Base-by-base conservation (phyloP, 2,797 vertebrate species). In the Alosa sapidissima region DNA sequence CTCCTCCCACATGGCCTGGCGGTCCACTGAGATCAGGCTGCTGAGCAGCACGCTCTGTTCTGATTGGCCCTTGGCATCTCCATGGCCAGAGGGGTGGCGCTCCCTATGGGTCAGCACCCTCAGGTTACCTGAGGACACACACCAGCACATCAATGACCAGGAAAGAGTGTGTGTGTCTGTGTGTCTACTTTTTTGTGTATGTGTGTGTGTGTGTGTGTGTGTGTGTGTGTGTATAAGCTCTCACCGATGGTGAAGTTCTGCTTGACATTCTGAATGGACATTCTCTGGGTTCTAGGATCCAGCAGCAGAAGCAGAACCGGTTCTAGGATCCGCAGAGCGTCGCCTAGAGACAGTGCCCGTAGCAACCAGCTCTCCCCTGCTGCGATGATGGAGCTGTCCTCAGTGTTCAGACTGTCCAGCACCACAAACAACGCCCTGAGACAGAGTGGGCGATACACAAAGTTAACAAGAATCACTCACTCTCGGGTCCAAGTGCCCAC, bases 341-440 rank as follows among this genome's bases (percentile, higher is more conserved):
- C 98, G 1, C 93, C 95, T 0, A 99, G 96, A 19, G 97, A 98
- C 62, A 99, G 95, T 0, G 98, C 98, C 41, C 97, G 94, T 81
- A 97, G 91, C 86, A 99, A 93, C 98, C 98, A 99, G 91, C 97
- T 97, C 94, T 98, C 98, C 68, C 96, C 97, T 0, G 97, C 96
- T 0, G 98, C 96, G 1, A 96, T 94, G 84, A 99, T 95, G 36
- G 97, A 98, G 0, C 97, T 96, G 0, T 99, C 97, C 0, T 96
- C 91, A 86, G 96, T 96, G 89, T 95, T 96, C 87, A 99, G 94
- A 90, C 97, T 97, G 93, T 99, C 97, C 93, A 99, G 92, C 85
- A 99, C 97, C 33, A 99, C 97, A 85, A 99, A 99, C 88, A 99
- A 93, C 81, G 97, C 97, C 94, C 98, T 99, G 93, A 88, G 33